phyloP scores from a whole-genome alignment of 2,888 invertebrate genomes.

The Amphipyra berbera region DNA sequence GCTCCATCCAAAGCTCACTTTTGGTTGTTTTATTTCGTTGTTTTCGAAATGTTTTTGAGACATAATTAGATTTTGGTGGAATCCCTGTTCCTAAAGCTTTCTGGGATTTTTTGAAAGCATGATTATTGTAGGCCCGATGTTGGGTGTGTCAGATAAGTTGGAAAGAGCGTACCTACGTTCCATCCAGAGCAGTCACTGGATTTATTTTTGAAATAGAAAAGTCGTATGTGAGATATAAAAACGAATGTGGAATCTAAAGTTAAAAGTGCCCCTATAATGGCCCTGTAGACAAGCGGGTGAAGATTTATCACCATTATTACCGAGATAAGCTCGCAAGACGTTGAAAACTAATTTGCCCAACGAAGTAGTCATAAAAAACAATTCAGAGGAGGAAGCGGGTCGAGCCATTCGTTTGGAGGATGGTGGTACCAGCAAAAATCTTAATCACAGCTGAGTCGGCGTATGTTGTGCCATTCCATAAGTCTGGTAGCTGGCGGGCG shows the following conservation, averaged over 20 bases:
- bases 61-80: slow-evolving; percentile 30
- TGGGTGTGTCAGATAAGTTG: slow-evolving; percentile 12
- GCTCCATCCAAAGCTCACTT: slow-evolving; percentile 15
- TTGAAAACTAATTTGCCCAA: slow-evolving; percentile 49
- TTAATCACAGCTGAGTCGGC: slow-evolving; percentile 73
- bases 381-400: slow-evolving; percentile 32
- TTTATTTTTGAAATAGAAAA: slow-evolving; percentile 29
- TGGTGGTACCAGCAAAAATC: slow-evolving; percentile 66
- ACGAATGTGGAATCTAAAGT: slow-evolving; percentile 32
- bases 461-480: slow-evolving; percentile 67
- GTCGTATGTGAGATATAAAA: slow-evolving; percentile 12
- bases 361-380: slow-evolving; percentile 48
- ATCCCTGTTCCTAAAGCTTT: slow-evolving; percentile 18
- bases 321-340: slow-evolving; percentile 45
- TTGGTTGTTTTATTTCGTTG: slow-evolving; percentile 16
- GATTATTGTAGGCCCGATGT: background rate
- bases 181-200: background rate
- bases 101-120: slow-evolving; percentile 5
- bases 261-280: slow-evolving; percentile 38
- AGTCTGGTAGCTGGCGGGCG: slow-evolving; percentile 51
- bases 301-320: slow-evolving; percentile 37
- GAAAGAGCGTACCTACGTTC: slow-evolving; percentile 2
- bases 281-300: slow-evolving; percentile 16
- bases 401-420: slow-evolving; percentile 44
- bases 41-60: slow-evolving; percentile 22